Conservation (phyloP, 2,797 vertebrate species). For the Neopelma chrysocephalum region DNA sequence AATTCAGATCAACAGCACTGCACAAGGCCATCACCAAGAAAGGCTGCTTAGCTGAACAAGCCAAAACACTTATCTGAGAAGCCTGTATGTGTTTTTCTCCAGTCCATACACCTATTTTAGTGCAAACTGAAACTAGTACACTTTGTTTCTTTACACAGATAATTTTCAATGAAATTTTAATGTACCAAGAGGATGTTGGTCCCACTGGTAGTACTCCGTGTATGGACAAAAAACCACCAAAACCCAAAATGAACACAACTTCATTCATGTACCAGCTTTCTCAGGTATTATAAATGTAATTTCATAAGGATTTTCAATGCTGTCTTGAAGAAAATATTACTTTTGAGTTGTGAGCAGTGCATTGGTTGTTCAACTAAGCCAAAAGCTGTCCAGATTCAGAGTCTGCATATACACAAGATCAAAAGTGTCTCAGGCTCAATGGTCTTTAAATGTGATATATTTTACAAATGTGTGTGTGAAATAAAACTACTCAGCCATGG, state of each 20-base stretch:
- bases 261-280: not conserved
- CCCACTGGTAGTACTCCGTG: not conserved
- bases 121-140: not conserved
- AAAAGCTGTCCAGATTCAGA: conserved; percentile 59
- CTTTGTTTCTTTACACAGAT: not conserved
- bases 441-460: conserved; percentile 33
- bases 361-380: conserved; percentile 76
- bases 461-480: conserved; percentile 53
- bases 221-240: not conserved
- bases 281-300: not conserved
- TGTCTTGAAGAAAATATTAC: not conserved
- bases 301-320: not conserved
- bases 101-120: not conserved
- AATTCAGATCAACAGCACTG: conserved; percentile 70
- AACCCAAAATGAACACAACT: not conserved
- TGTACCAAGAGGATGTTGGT: not conserved
- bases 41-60: conserved; percentile 78
- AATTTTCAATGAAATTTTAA: not conserved
- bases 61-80: conserved; percentile 39
- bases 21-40: conserved; percentile 79
- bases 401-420: conserved; percentile 24
- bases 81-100: not conserved
- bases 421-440: conserved; percentile 22
- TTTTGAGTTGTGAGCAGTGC: not conserved
- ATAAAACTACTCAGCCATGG: conserved; percentile 75